A percentile compares a stretch with the other conserved stretches of the same genome.
phyloP scores from a whole-genome alignment of 2,797 vertebrate species.

The Tenualosa thibaudeaui region DNA sequence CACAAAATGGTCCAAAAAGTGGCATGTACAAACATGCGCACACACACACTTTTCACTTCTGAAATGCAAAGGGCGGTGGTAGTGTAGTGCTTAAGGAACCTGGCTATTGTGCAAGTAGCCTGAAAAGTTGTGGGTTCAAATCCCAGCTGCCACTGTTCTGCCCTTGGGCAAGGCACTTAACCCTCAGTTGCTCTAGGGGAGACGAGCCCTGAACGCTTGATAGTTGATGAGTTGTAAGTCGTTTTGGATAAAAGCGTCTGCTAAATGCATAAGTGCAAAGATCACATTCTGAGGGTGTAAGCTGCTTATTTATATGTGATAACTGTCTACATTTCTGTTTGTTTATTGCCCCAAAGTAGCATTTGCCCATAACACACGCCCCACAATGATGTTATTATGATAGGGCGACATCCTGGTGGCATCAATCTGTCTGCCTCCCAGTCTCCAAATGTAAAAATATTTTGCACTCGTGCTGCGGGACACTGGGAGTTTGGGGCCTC shows the following conservation, averaged over 20 bases:
- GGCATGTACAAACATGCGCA: background rate
- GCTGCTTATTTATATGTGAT: slow-evolving; percentile 12
- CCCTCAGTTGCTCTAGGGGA: too few species aligned
- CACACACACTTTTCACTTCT: background rate
- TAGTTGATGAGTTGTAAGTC: too few species aligned
- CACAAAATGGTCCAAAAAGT: background rate
- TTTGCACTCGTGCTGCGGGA: background rate
- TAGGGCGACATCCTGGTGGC: slow-evolving; percentile 10
- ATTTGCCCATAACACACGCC: background rate
- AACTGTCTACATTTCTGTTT: slow-evolving; percentile 15
- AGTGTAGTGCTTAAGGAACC: too few species aligned
- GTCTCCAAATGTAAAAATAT: slow-evolving; percentile 8
- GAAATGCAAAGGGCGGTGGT: background rate
- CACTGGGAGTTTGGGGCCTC: background rate
- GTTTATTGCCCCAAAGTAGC: background rate
- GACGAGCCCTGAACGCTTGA: too few species aligned
- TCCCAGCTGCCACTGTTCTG: too few species aligned
- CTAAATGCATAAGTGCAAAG: too few species aligned
- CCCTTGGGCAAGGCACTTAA: too few species aligned
- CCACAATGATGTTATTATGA: slow-evolving; percentile 1
- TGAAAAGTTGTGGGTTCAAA: too few species aligned
- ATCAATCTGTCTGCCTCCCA: slow-evolving; percentile 18
- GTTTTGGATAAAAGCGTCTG: too few species aligned
- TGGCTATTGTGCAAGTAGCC: too few species aligned
- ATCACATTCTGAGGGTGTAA: slow-evolving; percentile 14